phyloP scores from a whole-genome alignment of 2,797 vertebrate genomes.

The Chromobotia macracanthus region DNA sequence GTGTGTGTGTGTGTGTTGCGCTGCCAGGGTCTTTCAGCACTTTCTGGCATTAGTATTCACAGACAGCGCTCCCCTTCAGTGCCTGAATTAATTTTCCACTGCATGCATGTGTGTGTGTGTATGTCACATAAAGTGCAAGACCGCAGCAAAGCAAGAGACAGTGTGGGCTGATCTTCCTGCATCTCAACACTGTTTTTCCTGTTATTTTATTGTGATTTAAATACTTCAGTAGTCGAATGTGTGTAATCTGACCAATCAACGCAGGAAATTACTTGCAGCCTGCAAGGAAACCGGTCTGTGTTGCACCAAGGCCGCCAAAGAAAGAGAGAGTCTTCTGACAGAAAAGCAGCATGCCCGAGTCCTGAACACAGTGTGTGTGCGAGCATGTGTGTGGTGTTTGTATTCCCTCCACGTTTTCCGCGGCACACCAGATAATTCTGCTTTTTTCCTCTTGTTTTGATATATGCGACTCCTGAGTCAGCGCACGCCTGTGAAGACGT shows the following conservation, averaged over 20 bases:
- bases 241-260: conserved; percentile 51
- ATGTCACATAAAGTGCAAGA: conserved; percentile 34
- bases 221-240: conserved; percentile 47
- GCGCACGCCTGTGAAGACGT: conserved; percentile 51
- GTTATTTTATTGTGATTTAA: conserved; percentile 49
- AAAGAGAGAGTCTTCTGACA: conserved; percentile 13
- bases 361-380: conserved; percentile 22
- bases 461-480: conserved; percentile 64
- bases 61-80: conserved; percentile 55
- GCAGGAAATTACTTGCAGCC: conserved; percentile 45
- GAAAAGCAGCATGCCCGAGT: conserved; percentile 21
- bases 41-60: conserved; percentile 62
- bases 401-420: conserved; percentile 54
- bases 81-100: conserved; percentile 61
- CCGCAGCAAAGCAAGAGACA: conserved; percentile 40
- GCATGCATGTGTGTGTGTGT: conserved; percentile 42
- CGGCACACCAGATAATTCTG: conserved; percentile 55
- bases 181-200: conserved; percentile 40
- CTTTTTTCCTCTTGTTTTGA: conserved; percentile 61
- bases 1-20: conserved; percentile 41
- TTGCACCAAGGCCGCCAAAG: background rate
- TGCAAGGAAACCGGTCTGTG: conserved; percentile 18
- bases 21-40: conserved; percentile 54
- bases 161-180: conserved; percentile 28
- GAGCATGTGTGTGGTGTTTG: conserved; percentile 37